Conservation (phyloP, 2,797 vertebrate species). For the Peromyscus melanophrys region DNA sequence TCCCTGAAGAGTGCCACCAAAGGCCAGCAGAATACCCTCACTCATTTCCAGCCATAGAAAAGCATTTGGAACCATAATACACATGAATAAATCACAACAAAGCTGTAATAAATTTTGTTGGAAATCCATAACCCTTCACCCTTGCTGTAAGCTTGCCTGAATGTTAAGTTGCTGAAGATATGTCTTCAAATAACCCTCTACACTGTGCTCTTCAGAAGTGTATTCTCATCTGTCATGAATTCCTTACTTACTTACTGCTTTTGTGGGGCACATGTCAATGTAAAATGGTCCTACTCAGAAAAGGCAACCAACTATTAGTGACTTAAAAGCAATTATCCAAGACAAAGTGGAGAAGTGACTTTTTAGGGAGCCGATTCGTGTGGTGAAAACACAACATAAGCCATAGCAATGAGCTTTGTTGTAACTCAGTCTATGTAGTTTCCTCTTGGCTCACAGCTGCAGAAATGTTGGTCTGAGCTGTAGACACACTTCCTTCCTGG, state of each 20-base stretch:
- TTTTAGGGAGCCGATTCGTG: not conserved
- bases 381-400: not conserved
- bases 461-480: not conserved
- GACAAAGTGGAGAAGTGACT: not conserved
- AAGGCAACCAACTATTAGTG: not conserved
- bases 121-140: not conserved
- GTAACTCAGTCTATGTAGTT: not conserved
- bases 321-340: not conserved
- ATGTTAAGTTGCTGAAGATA: not conserved
- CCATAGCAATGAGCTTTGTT: not conserved
- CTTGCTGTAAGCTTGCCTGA: not conserved
- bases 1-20: not conserved
- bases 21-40: not conserved
- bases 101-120: not conserved
- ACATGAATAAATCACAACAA: not conserved
- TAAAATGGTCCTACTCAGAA: not conserved
- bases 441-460: not conserved
- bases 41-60: not conserved
- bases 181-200: not conserved
- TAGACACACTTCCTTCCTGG: not conserved
- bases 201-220: not conserved
- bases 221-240: not conserved
- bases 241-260: not conserved
- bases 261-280: not conserved
- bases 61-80: not conserved